A percentile compares a stretch with the other conserved stretches of the same genome.
These are phyloP conservation scores for Microctonus aethiopoides DNA, from an alignment of 2,888 invertebrate species.

Conservation along the genomic window DNA sequence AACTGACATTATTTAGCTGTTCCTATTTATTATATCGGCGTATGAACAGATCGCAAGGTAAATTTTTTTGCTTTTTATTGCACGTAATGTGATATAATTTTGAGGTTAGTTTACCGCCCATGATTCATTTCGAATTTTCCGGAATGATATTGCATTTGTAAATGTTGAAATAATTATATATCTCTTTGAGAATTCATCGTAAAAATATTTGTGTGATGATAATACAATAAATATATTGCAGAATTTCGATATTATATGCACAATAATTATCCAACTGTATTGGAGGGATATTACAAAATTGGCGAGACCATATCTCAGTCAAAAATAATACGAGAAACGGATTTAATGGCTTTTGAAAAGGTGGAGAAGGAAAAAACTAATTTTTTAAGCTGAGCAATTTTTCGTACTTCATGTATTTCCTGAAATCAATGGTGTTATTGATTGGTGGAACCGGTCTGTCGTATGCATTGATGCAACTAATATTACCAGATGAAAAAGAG, in stretches of 20 bases:
- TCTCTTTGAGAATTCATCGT: too few species aligned
- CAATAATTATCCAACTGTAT: constrained; percentile 74
- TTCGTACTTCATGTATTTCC: constrained; percentile 66
- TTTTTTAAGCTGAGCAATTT: constrained; percentile 12
- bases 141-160: background rate
- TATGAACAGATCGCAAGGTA: constrained; percentile 79
- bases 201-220: too few species aligned
- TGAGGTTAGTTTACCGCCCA: constrained; percentile 41
- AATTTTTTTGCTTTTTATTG: constrained; percentile 53
- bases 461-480: constrained; percentile 29
- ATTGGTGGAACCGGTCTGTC: constrained; percentile 19
- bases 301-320: constrained; percentile 72
- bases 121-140: constrained; percentile 22
- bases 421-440: constrained; percentile 48
- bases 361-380: constrained; percentile 69
- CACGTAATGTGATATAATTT: constrained; percentile 22
- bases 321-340: constrained; percentile 66
- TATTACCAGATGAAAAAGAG: constrained; percentile 18
- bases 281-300: constrained; percentile 77
- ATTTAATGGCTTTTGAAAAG: constrained; percentile 71
- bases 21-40: constrained; percentile 76
- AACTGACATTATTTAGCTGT: constrained; percentile 72
- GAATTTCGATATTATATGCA: constrained; percentile 78
- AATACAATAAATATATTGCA: constrained; percentile 56
- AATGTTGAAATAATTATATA: too few species aligned